Evolutionary conservation across 2,113 vertebrate genomes (phyloP).

Genomic region (Bolborhynchus lineola): DNA sequence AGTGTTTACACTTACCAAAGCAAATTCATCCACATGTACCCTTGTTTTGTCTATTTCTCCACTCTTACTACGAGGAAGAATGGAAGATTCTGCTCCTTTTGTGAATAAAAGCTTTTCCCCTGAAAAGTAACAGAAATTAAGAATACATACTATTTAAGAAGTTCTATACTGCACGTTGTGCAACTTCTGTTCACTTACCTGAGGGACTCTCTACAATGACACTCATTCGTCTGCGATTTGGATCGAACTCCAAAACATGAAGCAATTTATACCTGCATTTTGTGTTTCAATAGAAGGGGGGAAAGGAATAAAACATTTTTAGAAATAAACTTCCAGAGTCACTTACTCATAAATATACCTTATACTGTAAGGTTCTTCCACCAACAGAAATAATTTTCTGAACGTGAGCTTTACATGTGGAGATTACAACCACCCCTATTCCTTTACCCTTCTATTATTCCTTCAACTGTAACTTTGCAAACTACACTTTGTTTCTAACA

Average conservation of each 20-base stretch:
- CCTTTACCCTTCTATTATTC: not conserved
- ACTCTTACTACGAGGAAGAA: conserved; percentile 85
- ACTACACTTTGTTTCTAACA: not conserved
- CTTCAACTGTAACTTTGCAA: not conserved
- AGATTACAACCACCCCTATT: not conserved
- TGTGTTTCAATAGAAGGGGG: not conserved
- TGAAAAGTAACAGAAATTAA: conserved; percentile 47
- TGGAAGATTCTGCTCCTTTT: conserved; percentile 94
- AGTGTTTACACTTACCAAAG: conserved; percentile 82
- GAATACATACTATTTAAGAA: not conserved
- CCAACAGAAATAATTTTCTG: not conserved
- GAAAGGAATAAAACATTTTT: not conserved
- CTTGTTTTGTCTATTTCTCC: conserved; percentile 95
- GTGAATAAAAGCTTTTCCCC: conserved; percentile 91
- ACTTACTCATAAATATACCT: not conserved
- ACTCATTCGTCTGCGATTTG: conserved; percentile 94
- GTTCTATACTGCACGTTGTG: not conserved
- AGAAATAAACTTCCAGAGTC: not conserved
- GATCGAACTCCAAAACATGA: conserved; percentile 93
- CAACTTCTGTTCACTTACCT: conserved; percentile 72
- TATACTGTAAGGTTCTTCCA: not conserved
- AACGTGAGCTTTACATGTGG: not conserved
- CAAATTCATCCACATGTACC: conserved; percentile 95
- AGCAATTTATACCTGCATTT: conserved; percentile 89
- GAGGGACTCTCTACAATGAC: conserved; percentile 90